Evolutionary conservation across 2,888 invertebrate genomes (phyloP).

Genomic region (Griposia aprilina): DNA sequence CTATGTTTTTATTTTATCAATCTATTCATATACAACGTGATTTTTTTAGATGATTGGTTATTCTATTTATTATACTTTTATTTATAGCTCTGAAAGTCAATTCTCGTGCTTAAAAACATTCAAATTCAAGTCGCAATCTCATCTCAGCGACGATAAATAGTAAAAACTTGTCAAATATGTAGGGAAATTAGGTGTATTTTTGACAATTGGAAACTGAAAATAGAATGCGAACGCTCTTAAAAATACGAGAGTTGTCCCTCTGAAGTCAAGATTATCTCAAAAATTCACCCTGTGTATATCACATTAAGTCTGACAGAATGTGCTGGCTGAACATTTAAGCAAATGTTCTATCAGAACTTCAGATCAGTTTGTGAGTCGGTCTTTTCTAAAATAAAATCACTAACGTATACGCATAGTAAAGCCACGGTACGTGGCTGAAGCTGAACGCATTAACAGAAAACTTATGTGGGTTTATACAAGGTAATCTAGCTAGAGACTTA

Average conservation of each 20-base stretch:
- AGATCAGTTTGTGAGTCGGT: neutral
- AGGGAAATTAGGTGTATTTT: too few species aligned
- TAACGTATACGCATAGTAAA: neutral
- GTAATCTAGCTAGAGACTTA: constrained; percentile 47
- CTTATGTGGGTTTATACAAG: constrained; percentile 46
- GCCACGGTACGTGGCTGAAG: neutral
- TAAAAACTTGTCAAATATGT: neutral
- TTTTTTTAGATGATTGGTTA: neutral
- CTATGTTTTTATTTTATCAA: neutral
- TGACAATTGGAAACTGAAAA: too few species aligned
- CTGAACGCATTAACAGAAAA: constrained; percentile 33
- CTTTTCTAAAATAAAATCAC: neutral
- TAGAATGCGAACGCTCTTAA: neutral
- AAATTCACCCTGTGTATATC: neutral
- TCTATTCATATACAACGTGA: neutral
- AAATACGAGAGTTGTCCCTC: neutral
- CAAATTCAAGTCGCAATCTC: too few species aligned
- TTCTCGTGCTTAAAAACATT: too few species aligned
- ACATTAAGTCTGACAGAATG: neutral
- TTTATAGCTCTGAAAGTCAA: neutral
- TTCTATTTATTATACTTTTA: neutral
- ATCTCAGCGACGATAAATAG: too few species aligned
- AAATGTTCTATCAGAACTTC: neutral
- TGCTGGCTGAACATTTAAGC: neutral
- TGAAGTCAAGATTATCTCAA: neutral